Percentiles rank a stretch among this genome's conserved stretches.
Evolutionary conservation across 2,113 vertebrate species (phyloP).

Genomic region (Puntigrus tetrazona): DNA sequence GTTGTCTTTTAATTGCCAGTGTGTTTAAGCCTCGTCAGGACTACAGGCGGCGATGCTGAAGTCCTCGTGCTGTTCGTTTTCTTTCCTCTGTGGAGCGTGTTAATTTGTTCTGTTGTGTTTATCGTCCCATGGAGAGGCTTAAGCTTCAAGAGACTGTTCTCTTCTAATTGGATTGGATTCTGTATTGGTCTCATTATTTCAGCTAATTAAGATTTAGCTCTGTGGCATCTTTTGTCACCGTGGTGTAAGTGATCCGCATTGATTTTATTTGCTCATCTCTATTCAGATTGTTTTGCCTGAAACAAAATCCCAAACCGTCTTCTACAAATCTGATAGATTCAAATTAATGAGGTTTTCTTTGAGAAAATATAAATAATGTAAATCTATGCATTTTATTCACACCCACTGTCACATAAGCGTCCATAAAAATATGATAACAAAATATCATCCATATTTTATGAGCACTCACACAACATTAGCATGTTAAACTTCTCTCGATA

Average conservation of each 20-base stretch:
- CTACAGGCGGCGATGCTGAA: not conserved
- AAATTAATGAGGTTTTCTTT: constrained; percentile 10
- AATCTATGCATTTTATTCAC: constrained; percentile 1
- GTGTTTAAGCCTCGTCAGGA: not conserved
- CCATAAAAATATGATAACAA: not conserved
- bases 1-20: constrained; percentile 14
- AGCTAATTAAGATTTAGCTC: constrained; percentile 75
- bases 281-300: constrained; percentile 65
- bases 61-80: constrained; percentile 2
- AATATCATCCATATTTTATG: constrained; percentile 11
- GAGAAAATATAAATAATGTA: constrained; percentile 11
- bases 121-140: not conserved
- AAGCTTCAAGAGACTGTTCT: constrained; percentile 36
- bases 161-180: constrained; percentile 45
- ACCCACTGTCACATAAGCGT: not conserved
- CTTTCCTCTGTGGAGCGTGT: not conserved
- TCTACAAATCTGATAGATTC: constrained; percentile 8
- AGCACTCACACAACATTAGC: not conserved
- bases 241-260: constrained; percentile 72
- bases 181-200: constrained; percentile 64
- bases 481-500: not conserved
- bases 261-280: constrained; percentile 74
- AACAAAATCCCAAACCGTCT: constrained; percentile 60
- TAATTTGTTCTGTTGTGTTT: constrained; percentile 6
- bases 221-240: constrained; percentile 68